A percentile compares a stretch with the other conserved stretches of the same genome.
These are phyloP conservation scores for Batillaria attramentaria DNA, from an alignment of 1,140 invertebrate species.

Conservation along the genomic window DNA sequence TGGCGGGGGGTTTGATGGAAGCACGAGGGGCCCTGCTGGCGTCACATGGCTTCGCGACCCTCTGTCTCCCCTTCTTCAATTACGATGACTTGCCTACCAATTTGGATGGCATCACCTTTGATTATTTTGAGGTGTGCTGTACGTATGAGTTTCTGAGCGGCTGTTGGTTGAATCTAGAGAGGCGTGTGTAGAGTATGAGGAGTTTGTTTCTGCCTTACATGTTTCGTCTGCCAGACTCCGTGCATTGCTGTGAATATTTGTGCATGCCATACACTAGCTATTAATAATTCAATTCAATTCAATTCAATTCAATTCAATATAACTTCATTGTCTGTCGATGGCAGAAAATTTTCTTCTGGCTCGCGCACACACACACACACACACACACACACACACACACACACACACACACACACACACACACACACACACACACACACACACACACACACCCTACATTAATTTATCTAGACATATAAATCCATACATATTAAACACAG, in stretches of 20 bases:
- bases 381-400: no score
- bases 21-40: slow-evolving; percentile 60
- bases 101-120: slow-evolving; percentile 47
- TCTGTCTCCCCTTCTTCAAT: slow-evolving; percentile 57
- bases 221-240: not conserved
- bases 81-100: slow-evolving; percentile 57
- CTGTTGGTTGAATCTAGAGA: no score
- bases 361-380: not conserved
- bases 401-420: not conserved
- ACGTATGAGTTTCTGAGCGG: no score
- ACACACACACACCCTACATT: not conserved
- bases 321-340: not conserved
- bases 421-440: not conserved
- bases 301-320: not conserved
- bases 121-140: slow-evolving; percentile 60
- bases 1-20: slow-evolving; percentile 54
- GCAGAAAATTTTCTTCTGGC: not conserved
- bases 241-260: not conserved
- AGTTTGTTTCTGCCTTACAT: no score
- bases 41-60: slow-evolving; percentile 55
- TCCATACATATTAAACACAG: not conserved
- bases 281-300: no score
- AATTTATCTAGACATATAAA: no score
- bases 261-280: not conserved
- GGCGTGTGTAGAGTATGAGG: no score